Evolutionary conservation across 2,797 vertebrate species (phyloP), one percentile per base, ranked within the genome.

Genomic region (Kryptopterus vitreolus): DNA sequence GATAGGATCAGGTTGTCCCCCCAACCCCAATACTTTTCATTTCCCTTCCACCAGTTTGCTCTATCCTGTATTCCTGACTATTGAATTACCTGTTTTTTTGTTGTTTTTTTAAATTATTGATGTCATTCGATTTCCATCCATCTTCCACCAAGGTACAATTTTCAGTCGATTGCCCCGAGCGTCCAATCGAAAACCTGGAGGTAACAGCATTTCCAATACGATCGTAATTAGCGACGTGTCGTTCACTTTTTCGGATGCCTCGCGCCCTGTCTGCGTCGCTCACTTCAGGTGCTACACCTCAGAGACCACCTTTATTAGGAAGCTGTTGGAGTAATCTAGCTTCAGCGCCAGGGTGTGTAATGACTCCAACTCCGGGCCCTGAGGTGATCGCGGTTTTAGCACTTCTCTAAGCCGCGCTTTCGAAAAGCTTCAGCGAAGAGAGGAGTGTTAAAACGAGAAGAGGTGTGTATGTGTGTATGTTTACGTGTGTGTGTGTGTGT

Each of bases 381-480:
- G 95, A 96, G 95, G 95, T 96, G 95, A 95, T 94, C 94, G 93
- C 95, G 95, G 94, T 96, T 96, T 95, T 96, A 95, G 93, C 95
- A 93, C 95, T 94, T 94, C 90, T 90, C 88, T 86, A 85, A 91
- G 93, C 92, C 93, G 93, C 92, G 90, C 93, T n/a, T n/a, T 92
- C 93, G 93, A 93, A n/a, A 93, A 82, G 91, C 92, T 78, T 75
- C 57, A 71, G 87, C 84, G 86, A 93, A 90, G 86, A 92, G 93
- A 91, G 89, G 88, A 92, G 95, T 93, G 95, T 94, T 96, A 95
- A 96, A 95, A 95, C 93, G 94, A 93, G 93, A n/a, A 91, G 93
- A 92, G 72, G 87, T 68, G 0, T 70, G 85, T 85, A 93, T 81
- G 86, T 65, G 65, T 35, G 63, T 33, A 33, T 35, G 43, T 59